Conservation (phyloP, 2,888 invertebrate species). For the Andrena dorsata region DNA sequence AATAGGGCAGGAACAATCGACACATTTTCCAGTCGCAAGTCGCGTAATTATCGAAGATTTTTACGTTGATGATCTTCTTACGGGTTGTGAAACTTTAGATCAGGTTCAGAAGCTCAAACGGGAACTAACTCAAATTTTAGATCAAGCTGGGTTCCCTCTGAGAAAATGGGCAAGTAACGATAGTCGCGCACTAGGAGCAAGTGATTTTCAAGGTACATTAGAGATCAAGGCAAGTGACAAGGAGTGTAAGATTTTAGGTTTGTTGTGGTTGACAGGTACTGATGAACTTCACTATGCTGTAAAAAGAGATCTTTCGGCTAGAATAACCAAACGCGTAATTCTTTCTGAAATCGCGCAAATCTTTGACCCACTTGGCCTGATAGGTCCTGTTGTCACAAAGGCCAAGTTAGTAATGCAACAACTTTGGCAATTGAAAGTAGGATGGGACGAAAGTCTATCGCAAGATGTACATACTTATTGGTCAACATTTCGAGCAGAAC, state of each 20-base stretch:
- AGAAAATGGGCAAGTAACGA: not conserved
- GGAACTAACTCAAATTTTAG: not conserved
- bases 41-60: not conserved
- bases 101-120: not conserved
- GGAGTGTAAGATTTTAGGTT: not conserved
- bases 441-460: slow-evolving; percentile 63
- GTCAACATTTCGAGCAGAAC: not conserved
- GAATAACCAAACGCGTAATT: not conserved
- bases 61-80: not conserved
- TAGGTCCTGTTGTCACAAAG: slow-evolving; percentile 39
- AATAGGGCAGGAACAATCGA: not conserved
- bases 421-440: slow-evolving; percentile 27
- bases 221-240: not conserved
- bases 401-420: slow-evolving; percentile 43
- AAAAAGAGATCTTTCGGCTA: not conserved
- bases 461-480: slow-evolving; percentile 2
- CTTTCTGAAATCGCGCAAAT: slow-evolving; percentile 1
- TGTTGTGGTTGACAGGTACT: not conserved
- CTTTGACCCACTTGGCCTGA: slow-evolving; percentile 12
- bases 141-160: not conserved
- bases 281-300: not conserved
- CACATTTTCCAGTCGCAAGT: not conserved
- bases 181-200: not conserved
- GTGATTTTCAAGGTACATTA: not conserved
- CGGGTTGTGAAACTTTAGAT: not conserved